These are phyloP conservation scores for Pituophis catenifer DNA, from an alignment of 2,113 vertebrate genomes.

Conservation along the genomic window DNA sequence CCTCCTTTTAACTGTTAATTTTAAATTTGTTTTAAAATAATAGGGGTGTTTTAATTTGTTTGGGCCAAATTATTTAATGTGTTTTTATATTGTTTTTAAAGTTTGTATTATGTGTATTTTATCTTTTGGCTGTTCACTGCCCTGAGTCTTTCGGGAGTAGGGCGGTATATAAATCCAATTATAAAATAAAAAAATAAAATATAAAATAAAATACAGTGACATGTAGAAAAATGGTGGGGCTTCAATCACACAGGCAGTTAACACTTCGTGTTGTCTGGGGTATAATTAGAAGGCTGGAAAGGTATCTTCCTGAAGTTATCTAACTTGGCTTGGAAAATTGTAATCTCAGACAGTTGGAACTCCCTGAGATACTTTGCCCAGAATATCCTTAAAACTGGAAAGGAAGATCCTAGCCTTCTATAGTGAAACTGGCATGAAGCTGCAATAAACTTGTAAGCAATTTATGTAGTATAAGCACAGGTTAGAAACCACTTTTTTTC, in stretches of 20 bases:
- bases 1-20: no score
- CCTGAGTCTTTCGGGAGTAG: no score
- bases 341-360: not conserved
- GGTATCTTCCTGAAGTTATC: not conserved
- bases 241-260: not conserved
- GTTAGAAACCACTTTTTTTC: not conserved
- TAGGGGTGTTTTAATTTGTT: no score
- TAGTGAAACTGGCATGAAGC: not conserved
- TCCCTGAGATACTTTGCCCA: not conserved
- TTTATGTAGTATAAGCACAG: not conserved
- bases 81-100: no score
- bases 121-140: no score
- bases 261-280: not conserved
- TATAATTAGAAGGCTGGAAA: not conserved
- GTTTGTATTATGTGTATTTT: no score
- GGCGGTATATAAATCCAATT: no score
- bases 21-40: no score
- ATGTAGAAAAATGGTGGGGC: not conserved
- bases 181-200: no score
- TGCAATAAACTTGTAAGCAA: not conserved
- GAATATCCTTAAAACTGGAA: not conserved
- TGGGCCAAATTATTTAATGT: no score
- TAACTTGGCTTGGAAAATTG: not conserved
- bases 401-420: not conserved
- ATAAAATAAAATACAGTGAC: not conserved